Evolutionary conservation across 2,888 invertebrate species (phyloP).

Genomic region (Lithodes maja): DNA sequence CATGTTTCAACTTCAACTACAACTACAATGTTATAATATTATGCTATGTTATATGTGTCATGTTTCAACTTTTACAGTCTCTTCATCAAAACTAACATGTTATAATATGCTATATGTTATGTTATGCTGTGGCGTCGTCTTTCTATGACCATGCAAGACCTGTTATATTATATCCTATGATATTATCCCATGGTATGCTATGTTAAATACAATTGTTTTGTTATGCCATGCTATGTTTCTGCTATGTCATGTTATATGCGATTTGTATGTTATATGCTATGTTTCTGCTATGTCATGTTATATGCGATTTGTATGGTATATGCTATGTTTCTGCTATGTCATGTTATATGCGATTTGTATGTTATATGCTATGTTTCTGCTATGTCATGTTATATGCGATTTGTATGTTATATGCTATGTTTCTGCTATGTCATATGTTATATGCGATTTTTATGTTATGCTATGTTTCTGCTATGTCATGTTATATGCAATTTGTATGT

Average conservation of each 20-base stretch:
- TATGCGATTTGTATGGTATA: background rate
- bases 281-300: background rate
- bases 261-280: background rate
- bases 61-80: no score
- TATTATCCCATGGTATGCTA: no score
- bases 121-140: no score
- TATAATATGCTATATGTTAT: no score
- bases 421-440: background rate
- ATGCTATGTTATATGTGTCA: no score
- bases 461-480: background rate
- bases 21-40: no score
- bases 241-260: background rate
- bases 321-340: background rate
- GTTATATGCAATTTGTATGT: background rate
- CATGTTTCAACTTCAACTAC: no score
- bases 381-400: background rate
- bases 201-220: background rate
- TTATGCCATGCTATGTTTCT: background rate
- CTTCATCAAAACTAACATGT: no score
- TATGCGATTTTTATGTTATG: background rate
- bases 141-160: no score
- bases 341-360: background rate
- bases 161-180: no score
- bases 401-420: background rate
- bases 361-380: background rate